These are phyloP conservation scores for Ormia ochracea DNA, from an alignment of 2,888 invertebrate genomes.

Conservation along the genomic window DNA sequence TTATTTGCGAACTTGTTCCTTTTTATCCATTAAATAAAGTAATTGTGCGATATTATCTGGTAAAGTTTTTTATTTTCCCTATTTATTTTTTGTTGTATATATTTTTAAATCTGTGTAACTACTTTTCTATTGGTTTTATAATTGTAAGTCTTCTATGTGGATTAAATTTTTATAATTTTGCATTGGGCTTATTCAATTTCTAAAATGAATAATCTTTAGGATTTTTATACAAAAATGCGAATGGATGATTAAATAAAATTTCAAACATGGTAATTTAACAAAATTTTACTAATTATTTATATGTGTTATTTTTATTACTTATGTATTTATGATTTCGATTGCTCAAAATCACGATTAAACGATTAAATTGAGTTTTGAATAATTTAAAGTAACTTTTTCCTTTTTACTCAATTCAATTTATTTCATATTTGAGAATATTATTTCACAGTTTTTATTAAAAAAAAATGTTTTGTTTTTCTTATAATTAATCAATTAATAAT, in stretches of 20 bases:
- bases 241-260: background rate
- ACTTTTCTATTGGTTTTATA: background rate
- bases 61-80: slow-evolving; percentile 57
- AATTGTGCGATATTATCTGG: slow-evolving; percentile 61
- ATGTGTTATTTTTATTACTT: too few species aligned
- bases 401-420: too few species aligned
- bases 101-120: slow-evolving; percentile 10
- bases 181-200: background rate
- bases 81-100: slow-evolving; percentile 19
- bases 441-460: too few species aligned
- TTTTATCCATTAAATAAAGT: slow-evolving; percentile 56
- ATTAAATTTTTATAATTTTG: background rate
- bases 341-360: too few species aligned
- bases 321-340: too few species aligned
- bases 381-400: too few species aligned
- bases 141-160: slow-evolving; percentile 37
- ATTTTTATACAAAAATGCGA: background rate
- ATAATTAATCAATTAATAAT: too few species aligned
- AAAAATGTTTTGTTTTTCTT: too few species aligned
- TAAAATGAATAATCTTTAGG: background rate
- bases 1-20: slow-evolving; percentile 11
- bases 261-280: too few species aligned
- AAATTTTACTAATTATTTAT: too few species aligned
- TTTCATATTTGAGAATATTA: too few species aligned
- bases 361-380: too few species aligned